Base-by-base conservation (phyloP, 2,113 vertebrate genomes). In the Notarius quadriscutis region DNA sequence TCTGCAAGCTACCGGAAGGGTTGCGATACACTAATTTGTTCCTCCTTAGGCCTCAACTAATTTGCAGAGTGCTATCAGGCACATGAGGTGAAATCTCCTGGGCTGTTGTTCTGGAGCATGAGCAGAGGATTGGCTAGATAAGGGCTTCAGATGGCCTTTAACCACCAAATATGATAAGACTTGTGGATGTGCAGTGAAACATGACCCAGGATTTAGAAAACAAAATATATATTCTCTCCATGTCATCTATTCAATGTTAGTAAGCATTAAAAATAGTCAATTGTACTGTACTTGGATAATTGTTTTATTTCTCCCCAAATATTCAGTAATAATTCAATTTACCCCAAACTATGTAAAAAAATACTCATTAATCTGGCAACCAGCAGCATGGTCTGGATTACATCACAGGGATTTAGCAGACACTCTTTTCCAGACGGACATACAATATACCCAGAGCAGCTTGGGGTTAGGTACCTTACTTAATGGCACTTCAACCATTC, bases 341-440 rank as follows among this genome's bases (percentile, higher is more conserved):
- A 30, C n/a, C 7, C 58, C 22, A 30, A 18, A 18, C 27, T 84
- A 25, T 55, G n/a, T 51, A 0, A 87, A 93, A 92, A 93, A 95
- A 17, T 50, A 53, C 48, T 53, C 93, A 93, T 95, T 95, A 93
- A 94, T 96, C 93, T 90, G 86, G 88, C 82, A 89, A 91, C 89
- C 92, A 91, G 91, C 93, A 34, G 41, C 69, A 67, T 60, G 86
- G 58, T 90, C 87, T 84, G 75, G 84, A 83, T 41, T 41, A 41
- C 41, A 41, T 41, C 41, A 41, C 41, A 41, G 41, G 41, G 0
- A 41, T 41, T 41, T 41, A 41, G 41, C 41, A 41, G 41, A 41
- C 41, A 41, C 41, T 41, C 41, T 41, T 41, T 4, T 41, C 41
- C 3, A 41, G 41, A 41, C 3, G 41, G 41, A 41, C 41, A 41